phyloP scores from a whole-genome alignment of 2,888 invertebrate species.

The Cryptocephalus moraei region DNA sequence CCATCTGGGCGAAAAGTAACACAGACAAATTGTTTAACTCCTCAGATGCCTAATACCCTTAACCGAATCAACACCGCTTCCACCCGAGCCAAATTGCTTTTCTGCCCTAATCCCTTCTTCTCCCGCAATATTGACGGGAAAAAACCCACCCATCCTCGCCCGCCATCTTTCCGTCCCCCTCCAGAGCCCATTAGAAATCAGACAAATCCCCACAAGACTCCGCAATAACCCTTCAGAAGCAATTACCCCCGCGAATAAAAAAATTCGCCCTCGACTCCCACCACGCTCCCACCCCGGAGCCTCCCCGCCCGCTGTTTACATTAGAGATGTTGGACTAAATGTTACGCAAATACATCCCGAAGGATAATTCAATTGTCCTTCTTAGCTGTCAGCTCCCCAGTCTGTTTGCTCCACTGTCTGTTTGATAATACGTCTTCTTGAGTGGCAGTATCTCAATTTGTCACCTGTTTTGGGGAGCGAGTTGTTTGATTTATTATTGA shows the following conservation, averaged over 20 bases:
- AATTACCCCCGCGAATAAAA: no score
- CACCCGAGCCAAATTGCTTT: no score
- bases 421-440: slow-evolving; percentile 7
- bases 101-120: not conserved
- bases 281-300: no score
- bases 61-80: no score
- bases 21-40: no score
- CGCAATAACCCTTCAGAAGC: slow-evolving; percentile 3
- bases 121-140: slow-evolving; percentile 7
- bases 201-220: slow-evolving; percentile 3
- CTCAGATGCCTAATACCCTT: no score
- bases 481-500: not conserved
- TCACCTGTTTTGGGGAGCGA: slow-evolving; percentile 6
- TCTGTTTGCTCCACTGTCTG: slow-evolving; percentile 5
- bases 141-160: not conserved
- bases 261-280: no score
- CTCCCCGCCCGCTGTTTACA: slow-evolving; percentile 8
- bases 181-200: slow-evolving; percentile 6
- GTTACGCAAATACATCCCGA: slow-evolving; percentile 14
- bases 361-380: slow-evolving; percentile 14
- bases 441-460: slow-evolving; percentile 11
- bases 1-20: no score
- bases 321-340: slow-evolving; percentile 12
- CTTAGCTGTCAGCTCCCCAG: not conserved
- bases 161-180: not conserved